Evolutionary conservation across 2,797 vertebrate species (phyloP).

Genomic region (Sebastes nivosus): DNA sequence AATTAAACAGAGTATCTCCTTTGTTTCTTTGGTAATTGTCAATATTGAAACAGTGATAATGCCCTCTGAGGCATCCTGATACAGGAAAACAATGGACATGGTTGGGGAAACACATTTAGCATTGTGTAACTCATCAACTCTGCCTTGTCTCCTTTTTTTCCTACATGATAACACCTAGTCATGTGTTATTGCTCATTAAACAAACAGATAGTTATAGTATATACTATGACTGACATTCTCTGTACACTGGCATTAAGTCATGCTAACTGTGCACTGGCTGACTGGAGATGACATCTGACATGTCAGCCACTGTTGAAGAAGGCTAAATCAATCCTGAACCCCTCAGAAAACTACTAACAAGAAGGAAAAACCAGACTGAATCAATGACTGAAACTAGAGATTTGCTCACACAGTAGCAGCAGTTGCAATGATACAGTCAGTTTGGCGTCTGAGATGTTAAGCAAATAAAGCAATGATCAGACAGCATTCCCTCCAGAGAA

Average conservation of each 20-base stretch:
- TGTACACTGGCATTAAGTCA: neutral
- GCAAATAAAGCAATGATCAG: slow-evolving; percentile 18
- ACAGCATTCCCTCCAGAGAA: neutral
- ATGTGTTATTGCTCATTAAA: neutral
- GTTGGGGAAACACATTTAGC: neutral
- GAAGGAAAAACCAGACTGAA: neutral
- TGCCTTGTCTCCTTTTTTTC: neutral
- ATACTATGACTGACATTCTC: neutral
- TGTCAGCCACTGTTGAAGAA: neutral
- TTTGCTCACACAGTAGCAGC: neutral
- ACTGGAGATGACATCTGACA: neutral
- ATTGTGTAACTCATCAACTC: neutral
- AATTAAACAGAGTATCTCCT: slow-evolving; percentile 43
- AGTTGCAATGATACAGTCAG: neutral
- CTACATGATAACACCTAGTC: neutral
- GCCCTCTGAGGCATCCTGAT: neutral
- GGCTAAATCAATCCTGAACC: neutral
- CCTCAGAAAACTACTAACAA: neutral
- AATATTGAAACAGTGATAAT: slow-evolving; percentile 14
- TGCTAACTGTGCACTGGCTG: neutral
- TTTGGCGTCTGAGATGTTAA: slow-evolving; percentile 13
- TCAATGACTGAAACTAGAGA: slow-evolving; percentile 5
- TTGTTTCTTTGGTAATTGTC: slow-evolving; percentile 38
- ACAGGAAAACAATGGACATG: slow-evolving; percentile 9
- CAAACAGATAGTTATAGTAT: neutral